These are phyloP conservation scores for Pseudopleuronectes americanus DNA, from an alignment of 2,797 vertebrate genomes.

Conservation along the genomic window DNA sequence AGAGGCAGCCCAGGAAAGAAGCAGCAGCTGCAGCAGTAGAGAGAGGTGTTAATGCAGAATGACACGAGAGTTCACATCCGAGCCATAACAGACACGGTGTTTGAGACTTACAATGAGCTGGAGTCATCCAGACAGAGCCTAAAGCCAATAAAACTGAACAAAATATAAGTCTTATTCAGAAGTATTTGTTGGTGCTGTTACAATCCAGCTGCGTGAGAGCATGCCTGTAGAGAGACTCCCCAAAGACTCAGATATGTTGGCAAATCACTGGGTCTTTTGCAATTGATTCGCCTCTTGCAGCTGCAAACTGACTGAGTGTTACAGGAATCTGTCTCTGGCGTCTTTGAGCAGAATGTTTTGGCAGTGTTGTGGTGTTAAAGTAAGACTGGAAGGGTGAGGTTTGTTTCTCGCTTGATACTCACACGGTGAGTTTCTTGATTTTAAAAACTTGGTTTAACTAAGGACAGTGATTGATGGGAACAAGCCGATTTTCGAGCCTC, in stretches of 20 bases:
- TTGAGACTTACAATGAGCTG: conserved; percentile 14
- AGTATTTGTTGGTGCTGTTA: conserved; percentile 34
- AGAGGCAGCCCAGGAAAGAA: conserved; percentile 7
- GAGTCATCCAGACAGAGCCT: conserved; percentile 21
- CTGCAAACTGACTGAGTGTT: conserved; percentile 33
- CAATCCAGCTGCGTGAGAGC: conserved; percentile 38
- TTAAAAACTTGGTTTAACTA: no score
- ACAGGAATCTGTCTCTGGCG: conserved; percentile 26
- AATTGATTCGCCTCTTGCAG: conserved; percentile 47
- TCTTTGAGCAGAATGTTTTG: conserved; percentile 28
- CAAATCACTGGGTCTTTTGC: conserved; percentile 36
- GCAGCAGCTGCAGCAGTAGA: not conserved
- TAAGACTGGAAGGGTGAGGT: conserved; percentile 15
- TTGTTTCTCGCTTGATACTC: conserved; percentile 1
- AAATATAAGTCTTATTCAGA: conserved; percentile 8
- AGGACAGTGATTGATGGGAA: not conserved
- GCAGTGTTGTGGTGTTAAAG: conserved; percentile 9
- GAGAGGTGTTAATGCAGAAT: conserved; percentile 5
- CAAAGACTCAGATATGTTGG: conserved; percentile 49
- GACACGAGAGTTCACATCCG: not conserved
- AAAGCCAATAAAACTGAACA: conserved; percentile 22
- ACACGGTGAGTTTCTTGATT: no score
- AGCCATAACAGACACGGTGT: conserved; percentile 12
- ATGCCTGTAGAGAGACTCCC: conserved; percentile 38
- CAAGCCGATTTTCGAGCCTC: conserved; percentile 1